Conservation (phyloP, 2,797 vertebrate species). For the Coilia nasus region DNA sequence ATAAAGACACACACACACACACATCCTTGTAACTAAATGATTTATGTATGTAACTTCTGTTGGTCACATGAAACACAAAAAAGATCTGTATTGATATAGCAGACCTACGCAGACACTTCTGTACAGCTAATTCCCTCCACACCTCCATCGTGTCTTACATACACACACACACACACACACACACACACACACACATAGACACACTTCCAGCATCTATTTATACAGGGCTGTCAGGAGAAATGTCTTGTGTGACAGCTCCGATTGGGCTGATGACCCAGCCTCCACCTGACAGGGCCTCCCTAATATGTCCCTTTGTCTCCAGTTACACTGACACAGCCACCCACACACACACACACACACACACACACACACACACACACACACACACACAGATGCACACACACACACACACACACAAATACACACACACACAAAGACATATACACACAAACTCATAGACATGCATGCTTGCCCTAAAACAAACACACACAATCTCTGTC, state of each 20-base stretch:
- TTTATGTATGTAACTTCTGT: neutral
- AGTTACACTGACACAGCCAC: conserved; percentile 19
- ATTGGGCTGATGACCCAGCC: neutral
- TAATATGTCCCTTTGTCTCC: conserved; percentile 3
- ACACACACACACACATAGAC: conserved; percentile 1
- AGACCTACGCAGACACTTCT: too few species aligned
- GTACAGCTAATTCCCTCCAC: too few species aligned
- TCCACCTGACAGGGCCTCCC: neutral
- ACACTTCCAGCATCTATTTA: neutral
- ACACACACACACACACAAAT: neutral
- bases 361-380: neutral
- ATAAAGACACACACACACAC: too few species aligned
- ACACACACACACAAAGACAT: too few species aligned
- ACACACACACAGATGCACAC: neutral
- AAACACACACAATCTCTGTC: too few species aligned
- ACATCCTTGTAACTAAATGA: too few species aligned
- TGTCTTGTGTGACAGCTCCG: neutral
- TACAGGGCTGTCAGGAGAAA: neutral
- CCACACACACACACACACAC: neutral
- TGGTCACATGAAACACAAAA: neutral
- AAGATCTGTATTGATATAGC: neutral
- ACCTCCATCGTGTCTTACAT: too few species aligned
- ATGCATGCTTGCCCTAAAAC: too few species aligned
- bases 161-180: conserved; percentile 18
- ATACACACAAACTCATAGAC: too few species aligned